A percentile compares a stretch with the other conserved stretches of the same genome.
Evolutionary conservation across 2,113 vertebrate genomes (phyloP).

Genomic region (Trematomus loennbergii): DNA sequence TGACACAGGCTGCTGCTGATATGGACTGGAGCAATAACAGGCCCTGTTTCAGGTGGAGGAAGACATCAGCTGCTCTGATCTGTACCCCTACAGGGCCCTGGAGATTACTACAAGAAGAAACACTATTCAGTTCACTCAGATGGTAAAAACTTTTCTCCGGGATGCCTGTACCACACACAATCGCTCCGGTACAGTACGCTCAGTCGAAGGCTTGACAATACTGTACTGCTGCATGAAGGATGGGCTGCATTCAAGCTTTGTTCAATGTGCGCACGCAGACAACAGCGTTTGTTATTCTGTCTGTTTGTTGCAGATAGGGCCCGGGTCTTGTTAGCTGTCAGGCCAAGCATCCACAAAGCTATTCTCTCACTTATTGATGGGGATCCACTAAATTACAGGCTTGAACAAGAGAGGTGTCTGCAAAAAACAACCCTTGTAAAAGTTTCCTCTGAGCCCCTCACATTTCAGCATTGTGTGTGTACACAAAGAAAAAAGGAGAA

Average conservation of each 20-base stretch:
- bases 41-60: conserved; percentile 87
- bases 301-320: conserved; percentile 78
- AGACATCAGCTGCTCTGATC: conserved; percentile 89
- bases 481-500: conserved; percentile 63
- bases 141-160: conserved; percentile 51
- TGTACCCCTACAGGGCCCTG: conserved; percentile 84
- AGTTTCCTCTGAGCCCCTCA: conserved; percentile 68
- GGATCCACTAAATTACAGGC: conserved; percentile 79
- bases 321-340: conserved; percentile 80
- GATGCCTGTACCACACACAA: conserved; percentile 41
- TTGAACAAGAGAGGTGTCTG: conserved; percentile 69
- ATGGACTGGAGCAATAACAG: conserved; percentile 72
- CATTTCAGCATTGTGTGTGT: conserved; percentile 69
- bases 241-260: conserved; percentile 69
- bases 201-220: conserved; percentile 51
- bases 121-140: conserved; percentile 65
- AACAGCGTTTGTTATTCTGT: conserved; percentile 75
- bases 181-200: conserved; percentile 41
- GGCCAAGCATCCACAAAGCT: conserved; percentile 77
- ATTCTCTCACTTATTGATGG: conserved; percentile 81
- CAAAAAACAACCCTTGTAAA: conserved; percentile 72
- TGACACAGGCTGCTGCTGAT: conserved; percentile 83
- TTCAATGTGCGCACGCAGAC: conserved; percentile 62
- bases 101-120: conserved; percentile 87
- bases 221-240: conserved; percentile 67